phyloP scores from a whole-genome alignment of 1,140 invertebrate genomes.

The Orussus abietinus region DNA sequence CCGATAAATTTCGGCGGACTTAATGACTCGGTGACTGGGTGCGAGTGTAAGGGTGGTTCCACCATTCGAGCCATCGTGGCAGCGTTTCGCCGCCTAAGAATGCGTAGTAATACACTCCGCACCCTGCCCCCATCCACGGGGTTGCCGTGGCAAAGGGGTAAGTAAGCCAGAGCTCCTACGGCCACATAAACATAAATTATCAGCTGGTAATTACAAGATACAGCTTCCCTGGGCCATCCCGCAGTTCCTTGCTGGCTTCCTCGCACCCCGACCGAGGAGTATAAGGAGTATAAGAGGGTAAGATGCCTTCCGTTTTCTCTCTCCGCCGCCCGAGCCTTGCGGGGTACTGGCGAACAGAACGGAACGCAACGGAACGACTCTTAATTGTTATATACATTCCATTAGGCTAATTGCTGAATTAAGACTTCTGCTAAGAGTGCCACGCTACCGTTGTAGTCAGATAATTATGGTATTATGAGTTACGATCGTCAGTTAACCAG shows the following conservation, averaged over 20 bases:
- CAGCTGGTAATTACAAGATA: slow-evolving; percentile 56
- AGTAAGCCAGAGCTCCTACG: slow-evolving; percentile 37
- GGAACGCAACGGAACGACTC: slow-evolving; percentile 40
- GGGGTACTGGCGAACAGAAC: slow-evolving; percentile 29
- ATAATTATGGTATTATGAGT: slow-evolving; percentile 20
- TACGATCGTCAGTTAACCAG: slow-evolving; percentile 13
- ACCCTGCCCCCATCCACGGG: slow-evolving; percentile 11
- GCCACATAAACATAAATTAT: slow-evolving; percentile 56
- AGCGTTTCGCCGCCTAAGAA: slow-evolving; percentile 38
- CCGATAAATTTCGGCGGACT: slow-evolving; percentile 44
- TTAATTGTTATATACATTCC: slow-evolving; percentile 57
- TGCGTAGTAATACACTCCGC: slow-evolving; percentile 48
- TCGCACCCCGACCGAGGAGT: slow-evolving; percentile 29
- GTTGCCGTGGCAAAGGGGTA: slow-evolving; percentile 40
- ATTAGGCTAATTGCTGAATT: slow-evolving; percentile 56
- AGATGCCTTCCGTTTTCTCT: slow-evolving; percentile 8
- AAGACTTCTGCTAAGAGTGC: slow-evolving; percentile 44
- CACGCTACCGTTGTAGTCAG: background rate
- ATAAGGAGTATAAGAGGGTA: slow-evolving; percentile 41
- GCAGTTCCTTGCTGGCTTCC: slow-evolving; percentile 27
- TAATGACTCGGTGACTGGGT: slow-evolving; percentile 30
- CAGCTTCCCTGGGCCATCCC: slow-evolving; percentile 32
- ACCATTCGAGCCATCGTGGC: slow-evolving; percentile 5
- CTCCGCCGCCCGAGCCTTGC: slow-evolving; percentile 10
- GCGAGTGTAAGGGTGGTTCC: slow-evolving; percentile 1